Percentiles rank a stretch among this genome's conserved stretches.
phyloP scores from a whole-genome alignment of 1,140 invertebrate species.

The Drosophila neocordata region DNA sequence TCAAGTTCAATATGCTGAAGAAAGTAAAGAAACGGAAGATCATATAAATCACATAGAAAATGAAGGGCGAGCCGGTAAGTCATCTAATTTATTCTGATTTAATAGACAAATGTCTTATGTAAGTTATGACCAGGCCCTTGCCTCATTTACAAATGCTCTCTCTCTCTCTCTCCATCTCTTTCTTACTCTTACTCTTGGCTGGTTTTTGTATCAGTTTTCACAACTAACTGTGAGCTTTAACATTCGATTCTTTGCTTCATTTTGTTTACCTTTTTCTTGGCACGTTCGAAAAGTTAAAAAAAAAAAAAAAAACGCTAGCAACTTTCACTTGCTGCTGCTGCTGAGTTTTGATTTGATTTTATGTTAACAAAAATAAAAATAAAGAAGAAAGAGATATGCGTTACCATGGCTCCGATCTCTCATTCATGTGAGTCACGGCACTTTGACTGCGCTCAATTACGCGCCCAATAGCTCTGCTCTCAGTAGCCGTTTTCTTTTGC shows the following conservation, averaged over 20 bases:
- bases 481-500: slow-evolving; percentile 58
- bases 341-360: slow-evolving; percentile 74
- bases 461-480: slow-evolving; percentile 32
- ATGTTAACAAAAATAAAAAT: slow-evolving; percentile 40
- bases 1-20: slow-evolving; percentile 85
- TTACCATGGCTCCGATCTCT: slow-evolving; percentile 44
- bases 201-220: slow-evolving; percentile 55
- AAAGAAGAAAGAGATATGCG: slow-evolving; percentile 40
- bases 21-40: slow-evolving; percentile 35
- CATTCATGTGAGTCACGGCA: slow-evolving; percentile 63
- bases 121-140: slow-evolving; percentile 32
- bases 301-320: slow-evolving; percentile 32
- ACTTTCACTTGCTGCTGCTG: slow-evolving; percentile 63
- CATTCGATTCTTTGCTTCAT: slow-evolving; percentile 70
- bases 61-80: slow-evolving; percentile 63
- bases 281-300: slow-evolving; percentile 46
- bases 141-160: slow-evolving; percentile 18
- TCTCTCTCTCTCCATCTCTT: slow-evolving; percentile 14
- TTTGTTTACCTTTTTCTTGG: slow-evolving; percentile 69
- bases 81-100: neutral
- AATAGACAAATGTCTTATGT: slow-evolving; percentile 28
- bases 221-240: slow-evolving; percentile 34
- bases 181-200: neutral
- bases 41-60: slow-evolving; percentile 24
- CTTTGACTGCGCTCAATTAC: slow-evolving; percentile 52